phyloP scores from a whole-genome alignment of 2,888 invertebrate genomes.

The Frankliniella fusca region DNA sequence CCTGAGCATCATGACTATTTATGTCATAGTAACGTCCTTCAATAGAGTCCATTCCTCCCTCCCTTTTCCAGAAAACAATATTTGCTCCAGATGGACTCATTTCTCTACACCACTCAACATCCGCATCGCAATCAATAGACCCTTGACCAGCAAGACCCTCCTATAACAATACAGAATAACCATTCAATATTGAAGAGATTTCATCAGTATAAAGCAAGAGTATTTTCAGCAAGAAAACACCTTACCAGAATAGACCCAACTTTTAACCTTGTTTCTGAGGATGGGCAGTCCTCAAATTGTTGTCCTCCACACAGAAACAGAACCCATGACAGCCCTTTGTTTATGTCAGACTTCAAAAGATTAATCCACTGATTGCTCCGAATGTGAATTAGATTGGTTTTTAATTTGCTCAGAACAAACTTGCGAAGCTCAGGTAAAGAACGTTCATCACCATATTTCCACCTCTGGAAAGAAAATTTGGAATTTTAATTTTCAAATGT shows the following conservation, averaged over 20 bases:
- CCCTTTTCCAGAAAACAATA: conserved; percentile 45
- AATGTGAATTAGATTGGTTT: conserved; percentile 42
- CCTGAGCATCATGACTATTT: conserved; percentile 50
- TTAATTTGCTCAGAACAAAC: conserved; percentile 42
- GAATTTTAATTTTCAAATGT: neutral
- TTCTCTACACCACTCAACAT: conserved; percentile 49
- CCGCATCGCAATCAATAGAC: conserved; percentile 51
- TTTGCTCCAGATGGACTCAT: conserved; percentile 44
- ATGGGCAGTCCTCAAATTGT: conserved; percentile 44
- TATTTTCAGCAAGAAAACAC: conserved; percentile 42
- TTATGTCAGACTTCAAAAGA: conserved; percentile 39
- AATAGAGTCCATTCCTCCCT: conserved; percentile 36
- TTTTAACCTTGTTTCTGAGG: conserved; percentile 52
- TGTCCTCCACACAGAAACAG: conserved; percentile 42
- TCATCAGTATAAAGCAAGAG: conserved; percentile 33
- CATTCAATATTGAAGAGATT: conserved; percentile 27
- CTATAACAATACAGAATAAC: conserved; percentile 35
- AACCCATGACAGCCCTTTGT: conserved; percentile 40
- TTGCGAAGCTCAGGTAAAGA: neutral
- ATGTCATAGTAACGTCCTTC: conserved; percentile 41
- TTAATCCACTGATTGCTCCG: conserved; percentile 40
- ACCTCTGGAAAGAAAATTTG: neutral
- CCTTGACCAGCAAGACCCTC: conserved; percentile 51
- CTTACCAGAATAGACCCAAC: conserved; percentile 71
- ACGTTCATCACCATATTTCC: neutral